Evolutionary conservation across 2,888 invertebrate species (phyloP).

Genomic region (Drosophila gaucha): DNA sequence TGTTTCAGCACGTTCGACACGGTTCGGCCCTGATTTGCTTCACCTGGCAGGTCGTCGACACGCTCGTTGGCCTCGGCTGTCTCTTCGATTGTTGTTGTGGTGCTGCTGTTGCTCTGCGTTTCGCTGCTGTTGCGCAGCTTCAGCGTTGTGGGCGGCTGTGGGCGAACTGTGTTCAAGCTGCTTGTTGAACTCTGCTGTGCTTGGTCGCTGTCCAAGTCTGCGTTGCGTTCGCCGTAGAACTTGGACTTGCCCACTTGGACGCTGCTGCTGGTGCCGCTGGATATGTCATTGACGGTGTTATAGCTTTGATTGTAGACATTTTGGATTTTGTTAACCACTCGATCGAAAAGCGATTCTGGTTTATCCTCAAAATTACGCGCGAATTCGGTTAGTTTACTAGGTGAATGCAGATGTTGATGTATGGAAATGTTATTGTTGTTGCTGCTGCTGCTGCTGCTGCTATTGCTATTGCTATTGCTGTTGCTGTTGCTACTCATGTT

Average conservation of each 20-base stretch:
- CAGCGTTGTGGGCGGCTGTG: slow-evolving; percentile 65
- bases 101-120: slow-evolving; percentile 46
- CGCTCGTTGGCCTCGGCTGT: slow-evolving; percentile 69
- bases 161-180: slow-evolving; percentile 57
- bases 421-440: slow-evolving; percentile 77
- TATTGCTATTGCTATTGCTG: neutral
- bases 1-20: slow-evolving; percentile 94
- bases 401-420: slow-evolving; percentile 88
- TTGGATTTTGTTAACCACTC: slow-evolving; percentile 85
- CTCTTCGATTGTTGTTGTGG: slow-evolving; percentile 66
- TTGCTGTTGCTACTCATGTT: slow-evolving; percentile 32
- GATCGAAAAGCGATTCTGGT: slow-evolving; percentile 83
- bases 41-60: slow-evolving; percentile 68
- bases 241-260: slow-evolving; percentile 72
- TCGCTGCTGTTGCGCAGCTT: slow-evolving; percentile 47
- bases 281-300: slow-evolving; percentile 83
- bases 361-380: slow-evolving; percentile 86
- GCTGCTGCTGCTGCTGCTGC: slow-evolving; percentile 35
- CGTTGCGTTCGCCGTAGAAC: slow-evolving; percentile 73
- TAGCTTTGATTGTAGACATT: slow-evolving; percentile 84
- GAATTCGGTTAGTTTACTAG: slow-evolving; percentile 91
- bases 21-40: slow-evolving; percentile 85
- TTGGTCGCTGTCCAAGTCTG: slow-evolving; percentile 27
- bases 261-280: slow-evolving; percentile 61
- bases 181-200: slow-evolving; percentile 54